phyloP scores from a whole-genome alignment of 64 coral and sea anemone genomes.

The Exaiptasia diaphana region DNA sequence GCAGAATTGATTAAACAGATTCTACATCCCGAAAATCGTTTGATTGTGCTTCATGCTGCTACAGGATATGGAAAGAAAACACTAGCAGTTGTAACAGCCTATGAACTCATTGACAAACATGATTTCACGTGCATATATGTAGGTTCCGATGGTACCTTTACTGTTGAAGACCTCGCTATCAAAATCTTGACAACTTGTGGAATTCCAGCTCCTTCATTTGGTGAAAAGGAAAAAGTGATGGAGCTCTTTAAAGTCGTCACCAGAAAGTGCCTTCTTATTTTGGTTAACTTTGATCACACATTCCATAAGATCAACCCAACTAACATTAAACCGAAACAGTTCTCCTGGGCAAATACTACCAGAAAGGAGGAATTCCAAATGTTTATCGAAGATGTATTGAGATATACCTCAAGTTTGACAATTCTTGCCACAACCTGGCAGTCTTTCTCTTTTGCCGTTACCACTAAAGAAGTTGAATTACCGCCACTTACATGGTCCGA shows the following conservation, averaged over 20 bases:
- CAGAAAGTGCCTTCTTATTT: not conserved
- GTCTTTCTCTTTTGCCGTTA: too few relatives aligned
- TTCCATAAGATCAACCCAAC: too few relatives aligned
- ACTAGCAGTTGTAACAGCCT: not conserved
- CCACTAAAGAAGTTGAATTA: too few relatives aligned
- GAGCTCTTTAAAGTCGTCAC: not conserved
- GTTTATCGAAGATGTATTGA: not conserved
- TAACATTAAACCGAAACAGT: not conserved
- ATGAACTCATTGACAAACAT: not conserved
- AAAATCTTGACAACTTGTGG: not conserved
- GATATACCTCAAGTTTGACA: not conserved
- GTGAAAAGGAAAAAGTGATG: too few relatives aligned
- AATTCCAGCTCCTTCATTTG: not conserved
- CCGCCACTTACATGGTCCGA: too few relatives aligned
- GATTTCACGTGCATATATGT: not conserved
- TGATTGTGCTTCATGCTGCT: not conserved
- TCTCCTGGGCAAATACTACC: not conserved
- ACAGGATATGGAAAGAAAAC: not conserved
- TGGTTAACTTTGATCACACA: not conserved
- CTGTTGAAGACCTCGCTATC: not conserved
- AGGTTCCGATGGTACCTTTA: not conserved
- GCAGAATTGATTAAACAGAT: too few relatives aligned
- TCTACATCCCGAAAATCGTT: not conserved
- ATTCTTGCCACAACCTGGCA: not conserved
- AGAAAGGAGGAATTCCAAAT: not conserved